Evolutionary conservation across 2,888 invertebrate species (phyloP).

Genomic region (Melinaea menophilus): DNA sequence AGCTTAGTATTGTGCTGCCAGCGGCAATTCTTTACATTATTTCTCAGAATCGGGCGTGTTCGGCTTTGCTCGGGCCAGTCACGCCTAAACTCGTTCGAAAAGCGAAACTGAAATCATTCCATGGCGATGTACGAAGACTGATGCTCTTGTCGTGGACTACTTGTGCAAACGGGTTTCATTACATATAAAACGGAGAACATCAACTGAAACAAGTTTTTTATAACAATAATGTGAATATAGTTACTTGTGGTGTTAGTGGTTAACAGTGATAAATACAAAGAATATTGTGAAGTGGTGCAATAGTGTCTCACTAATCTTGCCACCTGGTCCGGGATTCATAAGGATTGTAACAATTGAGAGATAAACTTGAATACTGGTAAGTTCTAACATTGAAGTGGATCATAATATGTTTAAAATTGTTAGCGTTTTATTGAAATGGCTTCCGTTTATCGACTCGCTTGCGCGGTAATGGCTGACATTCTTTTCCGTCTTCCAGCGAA

Average conservation of each 20-base stretch:
- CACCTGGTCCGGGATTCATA: slow-evolving; percentile 62
- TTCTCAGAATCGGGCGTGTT: slow-evolving; percentile 50
- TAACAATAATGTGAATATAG: slow-evolving; percentile 66
- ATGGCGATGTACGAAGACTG: slow-evolving; percentile 75
- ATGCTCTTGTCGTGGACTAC: slow-evolving; percentile 73
- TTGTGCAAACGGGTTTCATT: slow-evolving; percentile 69
- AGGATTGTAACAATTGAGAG: slow-evolving; percentile 66
- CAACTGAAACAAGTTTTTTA: slow-evolving; percentile 59
- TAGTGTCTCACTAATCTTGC: slow-evolving; percentile 55
- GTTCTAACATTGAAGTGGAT: slow-evolving; percentile 40
- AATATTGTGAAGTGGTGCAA: slow-evolving; percentile 69
- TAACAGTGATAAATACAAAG: slow-evolving; percentile 59
- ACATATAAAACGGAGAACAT: slow-evolving; percentile 63
- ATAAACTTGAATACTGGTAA: slow-evolving; percentile 58
- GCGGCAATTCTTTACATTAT: slow-evolving; percentile 38
- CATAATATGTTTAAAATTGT: slow-evolving; percentile 45
- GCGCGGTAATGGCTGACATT: slow-evolving; percentile 77
- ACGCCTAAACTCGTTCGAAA: slow-evolving; percentile 77
- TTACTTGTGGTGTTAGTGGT: slow-evolving; percentile 69
- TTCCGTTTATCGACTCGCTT: slow-evolving; percentile 75
- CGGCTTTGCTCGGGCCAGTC: slow-evolving; percentile 70
- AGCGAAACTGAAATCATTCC: slow-evolving; percentile 75
- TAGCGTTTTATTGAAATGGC: slow-evolving; percentile 69
- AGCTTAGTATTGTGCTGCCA: slow-evolving; percentile 45
- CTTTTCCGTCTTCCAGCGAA: slow-evolving; percentile 51